These are phyloP conservation scores for Cataglyphis cursor DNA, from an alignment of 2,888 invertebrate genomes.

Conservation along the genomic window DNA sequence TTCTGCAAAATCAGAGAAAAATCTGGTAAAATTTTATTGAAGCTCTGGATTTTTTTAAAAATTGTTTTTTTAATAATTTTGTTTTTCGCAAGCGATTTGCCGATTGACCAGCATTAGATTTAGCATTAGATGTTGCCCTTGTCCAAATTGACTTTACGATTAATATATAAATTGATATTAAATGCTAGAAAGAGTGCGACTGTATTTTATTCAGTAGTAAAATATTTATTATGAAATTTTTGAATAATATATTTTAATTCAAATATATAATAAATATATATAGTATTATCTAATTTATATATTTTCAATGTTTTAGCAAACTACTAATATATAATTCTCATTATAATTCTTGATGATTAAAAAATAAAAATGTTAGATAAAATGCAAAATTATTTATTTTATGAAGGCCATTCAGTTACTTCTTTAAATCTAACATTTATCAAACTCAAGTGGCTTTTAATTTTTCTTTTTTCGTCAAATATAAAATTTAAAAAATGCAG, in stretches of 20 bases:
- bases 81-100: no score
- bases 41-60: background rate
- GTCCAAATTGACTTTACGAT: background rate
- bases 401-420: no score
- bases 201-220: background rate
- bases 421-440: no score
- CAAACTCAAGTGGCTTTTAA: no score
- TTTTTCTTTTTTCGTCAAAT: no score
- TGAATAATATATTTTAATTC: background rate
- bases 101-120: no score
- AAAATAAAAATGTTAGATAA: background rate
- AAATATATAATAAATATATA: background rate
- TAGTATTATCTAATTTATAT: background rate
- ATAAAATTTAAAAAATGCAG: no score
- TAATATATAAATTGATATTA: background rate
- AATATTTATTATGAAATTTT: background rate
- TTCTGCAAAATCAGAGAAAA: no score
- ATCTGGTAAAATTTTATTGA: background rate
- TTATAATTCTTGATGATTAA: background rate
- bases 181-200: background rate
- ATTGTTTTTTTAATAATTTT: no score
- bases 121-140: no score
- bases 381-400: background rate
- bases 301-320: background rate
- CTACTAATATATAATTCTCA: background rate